Percentiles rank a stretch among this genome's conserved stretches.
Evolutionary conservation across 2,888 invertebrate species (phyloP).

Genomic region (Malthinus flaveolus): DNA sequence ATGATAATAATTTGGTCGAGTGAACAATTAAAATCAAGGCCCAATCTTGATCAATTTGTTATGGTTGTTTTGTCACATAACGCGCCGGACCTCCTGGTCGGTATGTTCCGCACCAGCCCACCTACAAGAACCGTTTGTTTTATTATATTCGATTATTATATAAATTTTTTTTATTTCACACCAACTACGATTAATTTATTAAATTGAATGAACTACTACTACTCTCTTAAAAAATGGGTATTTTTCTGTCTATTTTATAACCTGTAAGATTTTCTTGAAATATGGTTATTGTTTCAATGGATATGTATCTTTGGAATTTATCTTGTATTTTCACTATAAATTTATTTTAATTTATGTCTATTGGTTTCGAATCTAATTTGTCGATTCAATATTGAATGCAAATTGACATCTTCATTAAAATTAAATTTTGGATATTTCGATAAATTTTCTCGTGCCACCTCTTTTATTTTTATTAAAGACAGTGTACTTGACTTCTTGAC

Average conservation of each 20-base stretch:
- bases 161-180: constrained; percentile 45
- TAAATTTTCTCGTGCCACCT: no score
- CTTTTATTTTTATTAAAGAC: no score
- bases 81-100: constrained; percentile 54
- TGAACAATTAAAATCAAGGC: constrained; percentile 53
- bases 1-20: constrained; percentile 48
- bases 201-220: constrained; percentile 48
- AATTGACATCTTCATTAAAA: no score
- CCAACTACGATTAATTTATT: constrained; percentile 50
- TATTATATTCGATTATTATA: constrained; percentile 47
- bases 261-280: constrained; percentile 2
- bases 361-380: no score
- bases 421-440: no score
- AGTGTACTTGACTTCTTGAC: no score
- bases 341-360: no score
- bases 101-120: constrained; percentile 49
- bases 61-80: constrained; percentile 55
- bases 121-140: constrained; percentile 50
- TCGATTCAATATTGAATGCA: no score
- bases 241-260: constrained; percentile 36
- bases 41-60: constrained; percentile 54
- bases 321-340: no score
- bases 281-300: neutral
- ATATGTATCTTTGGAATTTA: no score
- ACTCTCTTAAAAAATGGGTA: constrained; percentile 34